These are phyloP conservation scores for Scelioninae gen. 2 DNA, from an alignment of 2,888 invertebrate species.

Conservation along the genomic window DNA sequence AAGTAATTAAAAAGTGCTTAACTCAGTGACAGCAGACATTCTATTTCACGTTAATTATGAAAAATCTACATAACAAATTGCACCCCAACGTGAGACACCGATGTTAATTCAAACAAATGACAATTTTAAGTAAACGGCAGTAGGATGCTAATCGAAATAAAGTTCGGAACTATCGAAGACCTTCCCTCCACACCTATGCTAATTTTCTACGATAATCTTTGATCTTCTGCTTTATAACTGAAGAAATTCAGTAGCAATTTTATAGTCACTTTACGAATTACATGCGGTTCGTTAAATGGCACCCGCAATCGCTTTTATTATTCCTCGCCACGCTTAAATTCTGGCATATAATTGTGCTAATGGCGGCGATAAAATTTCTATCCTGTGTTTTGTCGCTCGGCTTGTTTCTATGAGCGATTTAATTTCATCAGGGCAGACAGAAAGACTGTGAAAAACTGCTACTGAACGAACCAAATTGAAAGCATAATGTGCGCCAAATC, in stretches of 20 bases:
- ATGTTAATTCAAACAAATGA: no score
- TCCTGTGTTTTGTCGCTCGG: conserved; percentile 24
- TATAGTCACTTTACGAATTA: conserved; percentile 37
- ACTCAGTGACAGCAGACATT: no score
- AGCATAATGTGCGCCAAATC: conserved; percentile 22
- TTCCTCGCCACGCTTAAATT: conserved; percentile 31
- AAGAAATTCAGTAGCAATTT: conserved; percentile 21
- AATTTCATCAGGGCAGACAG: conserved; percentile 28
- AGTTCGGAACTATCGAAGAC: conserved; percentile 19
- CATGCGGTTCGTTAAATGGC: conserved; percentile 40
- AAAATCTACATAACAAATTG: no score
- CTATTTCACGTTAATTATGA: no score
- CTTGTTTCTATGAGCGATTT: conserved; percentile 28
- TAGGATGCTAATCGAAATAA: conserved; percentile 13
- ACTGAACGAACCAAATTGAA: conserved; percentile 27
- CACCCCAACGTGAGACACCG: no score
- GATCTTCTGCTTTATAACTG: conserved; percentile 3
- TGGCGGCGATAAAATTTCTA: conserved; percentile 38
- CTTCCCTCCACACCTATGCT: conserved; percentile 1
- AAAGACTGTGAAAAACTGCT: conserved; percentile 12
- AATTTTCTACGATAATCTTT: conserved; percentile 21
- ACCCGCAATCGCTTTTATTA: conserved; percentile 40
- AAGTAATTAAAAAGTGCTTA: no score
- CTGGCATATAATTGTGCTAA: conserved; percentile 38
- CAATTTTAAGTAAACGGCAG: no score